phyloP scores from a whole-genome alignment of 2,113 vertebrate species.

The Pholis gunnellus region DNA sequence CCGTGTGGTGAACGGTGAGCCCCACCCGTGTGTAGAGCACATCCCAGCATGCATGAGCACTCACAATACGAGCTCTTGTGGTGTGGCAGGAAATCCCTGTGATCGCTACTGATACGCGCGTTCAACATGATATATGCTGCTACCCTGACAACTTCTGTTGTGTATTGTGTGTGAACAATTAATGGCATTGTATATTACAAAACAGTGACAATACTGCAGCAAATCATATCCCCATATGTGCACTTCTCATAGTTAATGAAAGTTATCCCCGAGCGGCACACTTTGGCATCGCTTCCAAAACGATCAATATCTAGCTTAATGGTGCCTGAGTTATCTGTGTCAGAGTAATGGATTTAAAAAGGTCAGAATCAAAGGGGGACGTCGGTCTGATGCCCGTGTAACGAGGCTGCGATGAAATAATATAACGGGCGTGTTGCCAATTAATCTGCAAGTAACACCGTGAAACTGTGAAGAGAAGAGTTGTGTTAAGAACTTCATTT shows the following conservation, averaged over 20 bases:
- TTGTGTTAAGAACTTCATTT: neutral
- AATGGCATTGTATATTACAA: neutral
- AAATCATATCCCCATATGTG: too few relatives aligned
- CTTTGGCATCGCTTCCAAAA: slow-evolving; percentile 3
- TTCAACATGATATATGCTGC: neutral
- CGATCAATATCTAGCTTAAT: slow-evolving; percentile 15
- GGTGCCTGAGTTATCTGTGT: slow-evolving; percentile 6
- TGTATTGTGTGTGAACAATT: too few relatives aligned
- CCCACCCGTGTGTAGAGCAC: neutral
- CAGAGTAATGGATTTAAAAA: slow-evolving; percentile 5
- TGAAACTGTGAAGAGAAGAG: neutral
- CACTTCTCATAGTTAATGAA: neutral
- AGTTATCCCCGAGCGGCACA: neutral
- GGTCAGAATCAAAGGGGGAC: slow-evolving; percentile 3
- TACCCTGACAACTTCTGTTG: too few relatives aligned
- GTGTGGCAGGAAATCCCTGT: neutral
- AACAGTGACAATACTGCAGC: neutral
- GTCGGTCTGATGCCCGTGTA: neutral
- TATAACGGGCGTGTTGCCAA: too few relatives aligned
- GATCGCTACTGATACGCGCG: neutral
- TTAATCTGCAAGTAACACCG: slow-evolving; percentile 2
- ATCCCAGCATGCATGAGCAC: neutral
- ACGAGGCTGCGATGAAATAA: slow-evolving; percentile 7
- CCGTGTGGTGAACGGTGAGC: slow-evolving; percentile 1
- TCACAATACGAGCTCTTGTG: neutral